Evolutionary conservation across 2,888 invertebrate genomes (phyloP).

Genomic region (Tenthredo scrophulariae): DNA sequence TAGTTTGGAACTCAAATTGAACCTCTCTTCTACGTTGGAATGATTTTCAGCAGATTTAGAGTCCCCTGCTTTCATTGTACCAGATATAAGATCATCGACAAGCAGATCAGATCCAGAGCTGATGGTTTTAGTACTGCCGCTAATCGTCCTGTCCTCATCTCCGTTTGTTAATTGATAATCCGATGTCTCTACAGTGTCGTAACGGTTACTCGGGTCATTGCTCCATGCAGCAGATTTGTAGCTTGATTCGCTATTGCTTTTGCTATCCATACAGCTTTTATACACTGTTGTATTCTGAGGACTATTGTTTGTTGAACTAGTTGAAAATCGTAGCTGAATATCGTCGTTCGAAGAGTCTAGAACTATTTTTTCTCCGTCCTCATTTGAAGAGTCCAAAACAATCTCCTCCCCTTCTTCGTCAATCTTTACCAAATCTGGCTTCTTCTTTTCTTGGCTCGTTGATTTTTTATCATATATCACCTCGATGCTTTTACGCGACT

Average conservation of each 20-base stretch:
- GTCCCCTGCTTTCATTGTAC: neutral
- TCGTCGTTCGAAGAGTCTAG: slow-evolving; percentile 59
- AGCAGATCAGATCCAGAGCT: slow-evolving; percentile 62
- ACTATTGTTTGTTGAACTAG: slow-evolving; percentile 57
- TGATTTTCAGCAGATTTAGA: slow-evolving; percentile 18
- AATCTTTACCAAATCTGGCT: slow-evolving; percentile 70
- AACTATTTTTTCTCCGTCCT: slow-evolving; percentile 58
- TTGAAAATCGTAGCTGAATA: slow-evolving; percentile 43
- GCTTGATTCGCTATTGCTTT: slow-evolving; percentile 62
- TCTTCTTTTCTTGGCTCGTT: slow-evolving; percentile 61
- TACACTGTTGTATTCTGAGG: slow-evolving; percentile 51
- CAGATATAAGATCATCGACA: slow-evolving; percentile 58
- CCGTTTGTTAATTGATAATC: slow-evolving; percentile 64
- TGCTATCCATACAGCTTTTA: slow-evolving; percentile 53
- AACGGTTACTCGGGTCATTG: slow-evolving; percentile 39
- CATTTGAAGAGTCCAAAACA: slow-evolving; percentile 68
- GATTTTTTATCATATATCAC: slow-evolving; percentile 69
- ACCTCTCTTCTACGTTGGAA: slow-evolving; percentile 51
- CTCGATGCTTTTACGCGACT: slow-evolving; percentile 70
- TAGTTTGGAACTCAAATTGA: slow-evolving; percentile 52
- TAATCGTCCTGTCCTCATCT: slow-evolving; percentile 61
- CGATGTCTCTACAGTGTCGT: slow-evolving; percentile 57
- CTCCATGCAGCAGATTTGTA: slow-evolving; percentile 58
- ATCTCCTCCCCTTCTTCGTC: slow-evolving; percentile 71
- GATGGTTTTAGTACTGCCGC: slow-evolving; percentile 62